A percentile compares a stretch with the other conserved stretches of the same genome.
Conservation (phyloP, 2,113 vertebrate species). For the Rhadina sibilatrix region DNA sequence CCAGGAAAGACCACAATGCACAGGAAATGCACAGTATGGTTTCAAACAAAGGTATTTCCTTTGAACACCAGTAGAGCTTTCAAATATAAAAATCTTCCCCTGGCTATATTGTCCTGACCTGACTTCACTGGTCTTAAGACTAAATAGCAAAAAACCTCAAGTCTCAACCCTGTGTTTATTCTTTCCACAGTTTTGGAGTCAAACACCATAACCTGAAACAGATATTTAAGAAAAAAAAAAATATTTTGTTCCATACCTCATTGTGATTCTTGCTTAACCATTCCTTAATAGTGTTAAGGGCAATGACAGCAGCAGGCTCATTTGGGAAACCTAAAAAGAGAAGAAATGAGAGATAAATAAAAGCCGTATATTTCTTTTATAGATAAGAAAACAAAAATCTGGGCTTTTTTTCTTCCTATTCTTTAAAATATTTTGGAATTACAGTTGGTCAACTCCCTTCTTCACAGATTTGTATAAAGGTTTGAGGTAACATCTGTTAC, state of each 20-base stretch:
- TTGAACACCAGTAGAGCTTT: not conserved
- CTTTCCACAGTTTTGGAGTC: not conserved
- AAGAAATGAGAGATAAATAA: conserved; percentile 12
- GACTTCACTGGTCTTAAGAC: not conserved
- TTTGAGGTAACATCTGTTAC: not conserved
- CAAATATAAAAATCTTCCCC: not conserved
- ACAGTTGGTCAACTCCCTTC: not conserved
- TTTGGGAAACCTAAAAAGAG: conserved; percentile 89
- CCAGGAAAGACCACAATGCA: conserved; percentile 1
- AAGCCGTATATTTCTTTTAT: not conserved
- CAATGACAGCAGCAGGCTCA: conserved; percentile 90
- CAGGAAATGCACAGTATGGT: not conserved
- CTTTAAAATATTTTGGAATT: not conserved
- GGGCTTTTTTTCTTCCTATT: not conserved
- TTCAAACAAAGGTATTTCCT: conserved; percentile 29
- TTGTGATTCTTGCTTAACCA: conserved; percentile 89
- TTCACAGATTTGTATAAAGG: not conserved
- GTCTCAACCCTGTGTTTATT: not conserved
- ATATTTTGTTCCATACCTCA: conserved; percentile 78
- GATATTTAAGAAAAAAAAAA: not conserved
- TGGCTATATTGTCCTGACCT: not conserved
- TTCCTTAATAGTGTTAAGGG: conserved; percentile 86
- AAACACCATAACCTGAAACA: not conserved
- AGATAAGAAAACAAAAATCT: not conserved
- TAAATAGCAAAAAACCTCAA: not conserved